Evolutionary conservation across 92 coral and sea anemone genomes (phyloP).

Genomic region (Ricordea florida): DNA sequence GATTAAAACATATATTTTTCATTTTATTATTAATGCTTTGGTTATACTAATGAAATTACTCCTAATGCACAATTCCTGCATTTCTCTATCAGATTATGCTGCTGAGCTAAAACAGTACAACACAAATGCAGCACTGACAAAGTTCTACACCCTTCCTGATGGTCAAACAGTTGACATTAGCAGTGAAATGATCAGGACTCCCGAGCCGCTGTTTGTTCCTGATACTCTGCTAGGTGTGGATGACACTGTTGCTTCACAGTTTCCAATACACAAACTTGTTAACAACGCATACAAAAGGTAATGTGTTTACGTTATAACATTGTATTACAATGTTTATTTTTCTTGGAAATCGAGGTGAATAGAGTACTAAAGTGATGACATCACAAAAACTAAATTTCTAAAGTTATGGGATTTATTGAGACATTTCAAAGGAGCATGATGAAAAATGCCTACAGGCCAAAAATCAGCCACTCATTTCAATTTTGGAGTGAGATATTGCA

Average conservation of each 20-base stretch:
- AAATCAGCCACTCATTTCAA: too few species aligned
- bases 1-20: too few species aligned
- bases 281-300: conserved; percentile 84
- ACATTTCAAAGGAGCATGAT: too few species aligned
- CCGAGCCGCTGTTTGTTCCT: conserved; percentile 88
- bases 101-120: conserved; percentile 75
- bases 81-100: conserved; percentile 83
- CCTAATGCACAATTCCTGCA: too few species aligned
- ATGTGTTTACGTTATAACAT: not conserved
- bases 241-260: conserved; percentile 84
- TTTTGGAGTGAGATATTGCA: too few species aligned
- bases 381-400: too few species aligned
- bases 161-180: conserved; percentile 89
- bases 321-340: too few species aligned
- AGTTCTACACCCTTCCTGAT: conserved; percentile 89
- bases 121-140: conserved; percentile 70
- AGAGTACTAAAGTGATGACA: not conserved
- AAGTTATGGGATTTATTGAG: too few species aligned
- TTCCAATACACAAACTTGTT: conserved; percentile 80
- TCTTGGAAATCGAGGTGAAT: too few species aligned
- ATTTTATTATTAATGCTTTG: too few species aligned
- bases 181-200: conserved; percentile 77
- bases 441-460: too few species aligned
- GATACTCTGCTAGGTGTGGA: conserved; percentile 68
- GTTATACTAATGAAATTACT: too few species aligned